Conservation (phyloP, 2,113 vertebrate species). For the Pitta sordida region DNA sequence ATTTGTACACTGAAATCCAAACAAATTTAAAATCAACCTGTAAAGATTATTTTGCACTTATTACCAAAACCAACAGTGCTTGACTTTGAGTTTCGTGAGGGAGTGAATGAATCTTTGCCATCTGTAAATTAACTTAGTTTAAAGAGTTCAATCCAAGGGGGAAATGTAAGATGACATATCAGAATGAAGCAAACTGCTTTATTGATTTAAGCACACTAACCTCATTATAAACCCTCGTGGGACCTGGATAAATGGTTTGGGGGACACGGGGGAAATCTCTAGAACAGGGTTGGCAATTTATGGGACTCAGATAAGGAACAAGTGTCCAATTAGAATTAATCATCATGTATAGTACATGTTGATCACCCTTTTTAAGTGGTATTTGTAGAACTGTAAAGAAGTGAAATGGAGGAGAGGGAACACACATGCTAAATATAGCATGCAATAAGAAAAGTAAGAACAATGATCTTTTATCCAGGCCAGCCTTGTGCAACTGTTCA, state of each 20-base stretch:
- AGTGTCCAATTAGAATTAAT: constrained; percentile 6
- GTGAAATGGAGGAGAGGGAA: background rate
- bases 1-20: background rate
- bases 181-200: background rate
- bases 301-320: background rate
- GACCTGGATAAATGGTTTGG: background rate
- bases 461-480: constrained; percentile 22
- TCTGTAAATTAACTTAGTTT: background rate
- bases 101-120: background rate
- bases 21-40: background rate
- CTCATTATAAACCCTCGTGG: background rate
- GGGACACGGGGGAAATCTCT: background rate
- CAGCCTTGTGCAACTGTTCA: background rate
- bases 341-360: background rate
- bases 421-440: constrained; percentile 46
- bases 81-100: background rate
- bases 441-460: constrained; percentile 9
- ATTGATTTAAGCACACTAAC: background rate
- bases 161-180: background rate
- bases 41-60: background rate
- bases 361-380: background rate
- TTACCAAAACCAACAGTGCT: background rate
- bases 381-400: background rate
- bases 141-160: background rate
- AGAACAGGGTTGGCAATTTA: background rate